Evolutionary conservation across 2,888 invertebrate species (phyloP).

Genomic region (Listrodromus nycthemerus): DNA sequence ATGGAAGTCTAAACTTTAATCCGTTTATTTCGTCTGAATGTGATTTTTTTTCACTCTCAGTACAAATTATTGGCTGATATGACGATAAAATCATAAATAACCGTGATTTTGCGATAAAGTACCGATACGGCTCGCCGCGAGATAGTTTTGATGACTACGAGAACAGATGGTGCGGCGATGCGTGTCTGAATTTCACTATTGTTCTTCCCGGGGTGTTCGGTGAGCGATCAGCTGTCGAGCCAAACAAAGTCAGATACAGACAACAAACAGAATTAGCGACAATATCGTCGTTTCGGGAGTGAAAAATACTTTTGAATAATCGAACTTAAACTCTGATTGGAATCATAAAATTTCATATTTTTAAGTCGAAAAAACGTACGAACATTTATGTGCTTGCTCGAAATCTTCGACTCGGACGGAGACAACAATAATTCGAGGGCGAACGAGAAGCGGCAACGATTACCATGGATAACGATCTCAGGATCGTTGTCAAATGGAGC

Average conservation of each 20-base stretch:
- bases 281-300: constrained; percentile 6
- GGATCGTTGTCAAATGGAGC: constrained; percentile 95
- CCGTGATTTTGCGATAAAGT: not conserved
- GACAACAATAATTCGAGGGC: not conserved
- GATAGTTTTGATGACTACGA: not conserved
- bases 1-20: no score
- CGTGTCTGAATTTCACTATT: constrained; percentile 25
- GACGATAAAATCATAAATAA: not conserved
- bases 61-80: not conserved
- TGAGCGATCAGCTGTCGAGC: constrained; percentile 59
- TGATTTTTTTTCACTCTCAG: not conserved
- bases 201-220: constrained; percentile 33
- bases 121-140: not conserved
- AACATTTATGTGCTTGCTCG: not conserved
- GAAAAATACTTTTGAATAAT: not conserved
- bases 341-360: not conserved
- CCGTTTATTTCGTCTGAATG: not conserved
- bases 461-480: constrained; percentile 77
- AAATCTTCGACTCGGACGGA: constrained; percentile 5
- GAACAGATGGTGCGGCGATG: constrained; percentile 34
- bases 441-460: constrained; percentile 6
- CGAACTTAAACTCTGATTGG: not conserved
- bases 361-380: not conserved
- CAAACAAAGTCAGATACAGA: constrained; percentile 49
- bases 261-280: constrained; percentile 48